A percentile compares a stretch with the other conserved stretches of the same genome.
Evolutionary conservation across 2,797 vertebrate species (phyloP).

Genomic region (Tadarida brasiliensis): DNA sequence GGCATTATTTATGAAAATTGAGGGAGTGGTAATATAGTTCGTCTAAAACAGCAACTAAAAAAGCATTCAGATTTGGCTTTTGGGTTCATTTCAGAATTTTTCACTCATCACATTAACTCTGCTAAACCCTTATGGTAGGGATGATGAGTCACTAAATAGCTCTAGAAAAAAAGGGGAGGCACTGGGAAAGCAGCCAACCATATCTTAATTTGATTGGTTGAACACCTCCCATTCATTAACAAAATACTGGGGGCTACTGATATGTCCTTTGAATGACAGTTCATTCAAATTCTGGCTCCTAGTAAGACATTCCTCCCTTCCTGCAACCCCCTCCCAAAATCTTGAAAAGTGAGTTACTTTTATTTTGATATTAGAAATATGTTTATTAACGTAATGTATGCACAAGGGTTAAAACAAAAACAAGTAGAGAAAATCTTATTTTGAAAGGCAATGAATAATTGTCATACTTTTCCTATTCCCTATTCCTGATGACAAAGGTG

Average conservation of each 20-base stretch:
- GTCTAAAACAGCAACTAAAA: neutral
- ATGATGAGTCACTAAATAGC: neutral
- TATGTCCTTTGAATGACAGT: conserved; percentile 4
- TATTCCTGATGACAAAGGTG: neutral
- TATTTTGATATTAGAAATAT: neutral
- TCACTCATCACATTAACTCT: neutral
- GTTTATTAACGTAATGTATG: neutral
- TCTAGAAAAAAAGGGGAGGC: neutral
- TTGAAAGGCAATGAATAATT: neutral
- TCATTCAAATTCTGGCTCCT: neutral
- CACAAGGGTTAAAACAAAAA: neutral
- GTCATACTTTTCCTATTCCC: neutral
- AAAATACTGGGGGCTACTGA: neutral
- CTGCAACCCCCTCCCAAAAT: neutral
- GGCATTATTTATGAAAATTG: conserved; percentile 31
- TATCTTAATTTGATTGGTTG: conserved; percentile 28
- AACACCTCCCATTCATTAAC: neutral
- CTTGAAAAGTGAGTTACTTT: neutral
- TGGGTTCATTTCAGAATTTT: neutral
- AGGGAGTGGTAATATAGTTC: neutral
- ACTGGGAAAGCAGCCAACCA: neutral
- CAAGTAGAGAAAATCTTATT: neutral
- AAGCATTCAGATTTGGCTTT: neutral
- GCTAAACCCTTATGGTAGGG: neutral
- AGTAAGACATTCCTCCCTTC: neutral